These are phyloP conservation scores for Esox masquinongy DNA, from an alignment of 2,797 vertebrate genomes.

Conservation along the genomic window DNA sequence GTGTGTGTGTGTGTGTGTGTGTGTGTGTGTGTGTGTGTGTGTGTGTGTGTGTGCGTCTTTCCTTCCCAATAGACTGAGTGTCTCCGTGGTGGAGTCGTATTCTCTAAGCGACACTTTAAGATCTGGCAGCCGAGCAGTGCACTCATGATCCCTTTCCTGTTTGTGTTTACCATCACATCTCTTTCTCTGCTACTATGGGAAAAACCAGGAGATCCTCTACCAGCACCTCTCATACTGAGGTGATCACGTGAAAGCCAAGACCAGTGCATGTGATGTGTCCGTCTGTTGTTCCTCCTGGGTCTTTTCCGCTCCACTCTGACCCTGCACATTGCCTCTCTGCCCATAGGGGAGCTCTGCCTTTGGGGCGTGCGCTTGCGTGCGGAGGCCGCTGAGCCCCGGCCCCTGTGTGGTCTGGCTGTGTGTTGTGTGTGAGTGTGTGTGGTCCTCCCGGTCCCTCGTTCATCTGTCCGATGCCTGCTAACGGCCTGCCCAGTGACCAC, in stretches of 20 bases:
- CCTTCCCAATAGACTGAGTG: conserved; percentile 44
- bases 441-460: conserved; percentile 78
- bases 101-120: conserved; percentile 57
- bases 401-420: conserved; percentile 74
- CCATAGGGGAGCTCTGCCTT: conserved; percentile 68
- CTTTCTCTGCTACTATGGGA: conserved; percentile 42
- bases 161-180: conserved; percentile 68
- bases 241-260: neutral
- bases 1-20: conserved; percentile 5
- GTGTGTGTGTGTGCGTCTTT: conserved; percentile 26
- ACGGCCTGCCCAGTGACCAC: conserved; percentile 96
- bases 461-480: conserved; percentile 98
- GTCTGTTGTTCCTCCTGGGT: conserved; percentile 61
- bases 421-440: conserved; percentile 66
- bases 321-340: conserved; percentile 64
- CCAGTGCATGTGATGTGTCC: conserved; percentile 42
- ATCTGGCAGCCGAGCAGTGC: conserved; percentile 57
- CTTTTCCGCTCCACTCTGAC: conserved; percentile 57
- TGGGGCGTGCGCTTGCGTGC: conserved; percentile 80
- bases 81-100: conserved; percentile 47
- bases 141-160: conserved; percentile 73
- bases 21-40: conserved; percentile 12
- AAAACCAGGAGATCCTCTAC: conserved; percentile 8
- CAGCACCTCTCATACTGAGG: neutral
- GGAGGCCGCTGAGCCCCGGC: conserved; percentile 76